Percentiles rank a stretch among this genome's conserved stretches.
phyloP scores from a whole-genome alignment of 1,140 invertebrate species.

The Thaumatotibia leucotreta region DNA sequence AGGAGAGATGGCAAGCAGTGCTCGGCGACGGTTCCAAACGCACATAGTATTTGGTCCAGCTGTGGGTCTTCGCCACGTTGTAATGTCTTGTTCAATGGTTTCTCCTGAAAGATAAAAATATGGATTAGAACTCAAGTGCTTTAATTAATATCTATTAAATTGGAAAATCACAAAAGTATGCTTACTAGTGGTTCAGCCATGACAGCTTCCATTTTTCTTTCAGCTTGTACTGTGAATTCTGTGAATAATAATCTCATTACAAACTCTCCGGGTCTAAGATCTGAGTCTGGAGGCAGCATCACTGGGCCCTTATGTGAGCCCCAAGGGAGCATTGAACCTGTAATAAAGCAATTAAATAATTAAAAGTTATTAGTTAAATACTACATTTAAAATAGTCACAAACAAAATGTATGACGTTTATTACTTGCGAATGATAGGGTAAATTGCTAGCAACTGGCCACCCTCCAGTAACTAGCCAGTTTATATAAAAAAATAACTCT shows the following conservation, averaged over 20 bases:
- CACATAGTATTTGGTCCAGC: constrained; percentile 96
- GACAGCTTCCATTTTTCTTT: constrained; percentile 96
- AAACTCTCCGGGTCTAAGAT: constrained; percentile 92
- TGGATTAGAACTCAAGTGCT: background rate
- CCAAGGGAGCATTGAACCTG: constrained; percentile 84
- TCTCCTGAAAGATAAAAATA: constrained; percentile 80
- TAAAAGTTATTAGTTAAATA: background rate
- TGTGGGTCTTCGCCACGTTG: constrained; percentile 96
- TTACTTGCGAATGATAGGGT: too few relatives aligned
- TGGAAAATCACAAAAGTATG: constrained; percentile 1
- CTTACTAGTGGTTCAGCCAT: constrained; percentile 91
- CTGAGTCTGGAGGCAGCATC: constrained; percentile 79
- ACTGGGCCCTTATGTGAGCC: constrained; percentile 85
- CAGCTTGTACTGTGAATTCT: constrained; percentile 94
- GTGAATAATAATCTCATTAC: constrained; percentile 96
- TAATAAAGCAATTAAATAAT: constrained; percentile 15
- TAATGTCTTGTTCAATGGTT: constrained; percentile 93
- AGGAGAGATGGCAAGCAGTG: constrained; percentile 98
- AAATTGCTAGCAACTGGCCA: too few relatives aligned
- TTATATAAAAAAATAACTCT: too few relatives aligned
- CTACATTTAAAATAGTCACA: too few relatives aligned
- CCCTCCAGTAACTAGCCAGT: too few relatives aligned
- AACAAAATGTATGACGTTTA: too few relatives aligned
- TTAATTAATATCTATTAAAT: background rate
- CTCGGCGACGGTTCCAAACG: constrained; percentile 96